These are phyloP conservation scores for Harpalus rubripes DNA, from an alignment of 2,888 invertebrate genomes.

Conservation along the genomic window DNA sequence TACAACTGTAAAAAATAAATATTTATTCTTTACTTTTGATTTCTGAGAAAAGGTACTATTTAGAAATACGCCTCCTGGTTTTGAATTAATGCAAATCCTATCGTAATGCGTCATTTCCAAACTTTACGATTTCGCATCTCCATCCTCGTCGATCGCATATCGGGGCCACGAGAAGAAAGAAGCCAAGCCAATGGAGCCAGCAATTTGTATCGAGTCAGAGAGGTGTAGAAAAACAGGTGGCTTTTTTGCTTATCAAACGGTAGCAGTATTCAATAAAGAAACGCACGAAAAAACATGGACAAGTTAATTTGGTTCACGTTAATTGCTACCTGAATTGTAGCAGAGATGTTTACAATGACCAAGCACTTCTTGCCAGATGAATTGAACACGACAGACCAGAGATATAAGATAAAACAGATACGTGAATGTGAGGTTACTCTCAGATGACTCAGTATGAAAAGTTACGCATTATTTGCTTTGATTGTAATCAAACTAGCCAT, in stretches of 20 bases:
- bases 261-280: conserved; percentile 65
- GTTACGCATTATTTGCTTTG: too few species aligned
- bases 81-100: conserved; percentile 14
- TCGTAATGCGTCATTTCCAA: conserved; percentile 29
- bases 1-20: too few species aligned
- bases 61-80: not conserved
- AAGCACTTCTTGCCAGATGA: conserved; percentile 3
- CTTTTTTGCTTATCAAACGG: conserved; percentile 63
- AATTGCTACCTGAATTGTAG: conserved; percentile 55
- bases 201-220: conserved; percentile 33
- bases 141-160: conserved; percentile 10
- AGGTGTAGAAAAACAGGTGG: conserved; percentile 42
- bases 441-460: too few species aligned
- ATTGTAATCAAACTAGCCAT: too few species aligned
- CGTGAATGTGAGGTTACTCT: too few species aligned
- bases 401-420: not conserved
- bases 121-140: conserved; percentile 1
- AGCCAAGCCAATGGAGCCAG: conserved; percentile 54
- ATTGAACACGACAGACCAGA: not conserved
- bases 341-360: conserved; percentile 54
- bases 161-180: conserved; percentile 58
- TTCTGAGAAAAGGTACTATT: not conserved
- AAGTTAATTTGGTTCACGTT: conserved; percentile 53
- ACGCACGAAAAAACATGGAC: conserved; percentile 38
- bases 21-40: too few species aligned